phyloP scores from a whole-genome alignment of 2,113 vertebrate genomes.

The Neodontobutis hainanensis region DNA sequence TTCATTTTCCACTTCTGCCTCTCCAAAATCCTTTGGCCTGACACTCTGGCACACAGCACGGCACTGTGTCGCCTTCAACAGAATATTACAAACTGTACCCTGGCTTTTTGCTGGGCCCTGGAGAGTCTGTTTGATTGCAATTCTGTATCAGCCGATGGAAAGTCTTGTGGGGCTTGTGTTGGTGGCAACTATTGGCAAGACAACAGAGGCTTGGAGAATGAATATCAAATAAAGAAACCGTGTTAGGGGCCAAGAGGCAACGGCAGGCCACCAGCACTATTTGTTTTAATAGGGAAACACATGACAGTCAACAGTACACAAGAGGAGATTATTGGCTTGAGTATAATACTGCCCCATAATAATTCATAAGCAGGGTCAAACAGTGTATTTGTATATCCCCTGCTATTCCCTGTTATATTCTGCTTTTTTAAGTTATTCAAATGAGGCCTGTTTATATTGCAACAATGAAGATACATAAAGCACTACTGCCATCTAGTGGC shows the following conservation, averaged over 20 bases:
- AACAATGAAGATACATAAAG: background rate
- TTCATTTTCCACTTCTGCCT: conserved; percentile 58
- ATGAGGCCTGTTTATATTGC: background rate
- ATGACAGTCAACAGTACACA: conserved; percentile 19
- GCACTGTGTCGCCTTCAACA: conserved; percentile 17
- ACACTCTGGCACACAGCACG: conserved; percentile 50
- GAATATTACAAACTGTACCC: conserved; percentile 44
- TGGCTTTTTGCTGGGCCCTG: conserved; percentile 21
- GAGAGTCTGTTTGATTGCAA: conserved; percentile 61
- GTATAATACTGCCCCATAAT: background rate
- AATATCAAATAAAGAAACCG: conserved; percentile 36
- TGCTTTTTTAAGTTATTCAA: background rate
- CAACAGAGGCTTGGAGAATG: conserved; percentile 39
- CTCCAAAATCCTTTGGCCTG: conserved; percentile 38
- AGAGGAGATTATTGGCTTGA: conserved; percentile 11
- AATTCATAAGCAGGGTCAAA: conserved; percentile 20
- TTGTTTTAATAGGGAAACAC: conserved; percentile 45
- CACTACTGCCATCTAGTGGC: conserved; percentile 50
- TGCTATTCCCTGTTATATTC: background rate
- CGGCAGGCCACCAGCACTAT: conserved; percentile 52
- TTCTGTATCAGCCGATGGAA: conserved; percentile 64
- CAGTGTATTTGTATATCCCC: background rate
- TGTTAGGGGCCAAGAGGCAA: conserved; percentile 43
- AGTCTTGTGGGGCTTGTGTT: conserved; percentile 64
- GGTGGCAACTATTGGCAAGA: conserved; percentile 61